phyloP scores from a whole-genome alignment of 2,888 invertebrate species.

The Apamea crenata region DNA sequence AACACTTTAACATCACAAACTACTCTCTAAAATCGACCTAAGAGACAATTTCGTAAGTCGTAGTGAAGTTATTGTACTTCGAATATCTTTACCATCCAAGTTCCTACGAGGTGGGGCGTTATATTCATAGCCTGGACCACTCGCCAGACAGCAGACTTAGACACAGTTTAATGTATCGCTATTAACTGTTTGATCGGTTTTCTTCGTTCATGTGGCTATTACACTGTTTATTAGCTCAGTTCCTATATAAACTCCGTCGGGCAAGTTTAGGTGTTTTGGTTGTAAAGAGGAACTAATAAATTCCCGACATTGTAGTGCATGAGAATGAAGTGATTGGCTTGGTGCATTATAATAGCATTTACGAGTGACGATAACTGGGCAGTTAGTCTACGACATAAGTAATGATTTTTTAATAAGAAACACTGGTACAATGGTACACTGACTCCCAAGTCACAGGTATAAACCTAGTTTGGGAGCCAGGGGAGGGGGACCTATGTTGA shows the following conservation, averaged over 20 bases:
- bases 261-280: slow-evolving; percentile 51
- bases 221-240: slow-evolving; percentile 49
- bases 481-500: too few relatives aligned
- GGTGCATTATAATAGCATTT: background rate
- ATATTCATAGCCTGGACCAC: slow-evolving; percentile 45
- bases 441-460: too few relatives aligned
- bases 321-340: background rate
- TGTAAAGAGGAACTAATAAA: slow-evolving; percentile 39
- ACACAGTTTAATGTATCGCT: slow-evolving; percentile 47
- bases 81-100: slow-evolving; percentile 10
- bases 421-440: too few relatives aligned
- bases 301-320: slow-evolving; percentile 12
- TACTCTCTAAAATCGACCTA: background rate
- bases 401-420: too few relatives aligned
- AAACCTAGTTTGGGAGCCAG: too few relatives aligned
- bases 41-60: background rate
- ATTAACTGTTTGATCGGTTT: slow-evolving; percentile 59
- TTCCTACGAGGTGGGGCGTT: background rate
- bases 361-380: too few relatives aligned
- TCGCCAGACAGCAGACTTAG: too few relatives aligned
- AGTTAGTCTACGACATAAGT: background rate
- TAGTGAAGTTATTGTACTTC: background rate
- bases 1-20: background rate
- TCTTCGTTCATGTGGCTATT: slow-evolving; percentile 52
- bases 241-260: slow-evolving; percentile 37